Base-by-base conservation (phyloP, 2,113 vertebrate species). In the Zosterops borbonicus region DNA sequence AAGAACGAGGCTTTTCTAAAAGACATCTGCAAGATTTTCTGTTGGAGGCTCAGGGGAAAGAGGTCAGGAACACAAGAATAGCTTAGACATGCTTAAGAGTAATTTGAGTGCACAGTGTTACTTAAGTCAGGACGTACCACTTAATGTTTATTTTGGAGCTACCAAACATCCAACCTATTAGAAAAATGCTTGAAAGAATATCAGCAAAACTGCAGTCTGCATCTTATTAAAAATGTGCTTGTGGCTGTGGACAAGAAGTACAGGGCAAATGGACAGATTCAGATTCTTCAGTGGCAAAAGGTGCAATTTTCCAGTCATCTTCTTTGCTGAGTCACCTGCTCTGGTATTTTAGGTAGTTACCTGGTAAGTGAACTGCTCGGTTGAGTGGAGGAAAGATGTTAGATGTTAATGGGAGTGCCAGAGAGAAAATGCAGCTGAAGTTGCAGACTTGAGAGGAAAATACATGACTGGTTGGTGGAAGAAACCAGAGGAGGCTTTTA, bases 111-210 rank as follows among this genome's bases (percentile, higher is more conserved):
- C 55, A 12, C 20, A 46, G 58, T 65, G 62, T 87, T 79, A 49
- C 82, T 85, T 91, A 70, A 95, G 68, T 92, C 85, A 83, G 46
- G 83, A 70, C 59, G 28, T 90, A 67, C 50, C 47, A 33, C 44
- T 70, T 64, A 31, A n/a, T 3, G 3, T 90, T 94, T 90, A 59
- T 65, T 86, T 93, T 87, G 49, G 52, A 88, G 33, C 22, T 67
- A 41, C 76, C 59, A 74, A 76, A 44, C 35, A 56, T 58, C 42
- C 60, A 67, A 41, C 35, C 37, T 19, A 35, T 83, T 31, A 31
- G 77, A 83, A 37, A 63, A 71, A 42, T 27, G 6, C 24, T 67
- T 27, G n/a, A 67, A 90, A 71, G 35, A 63, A 33, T 85, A 76
- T 80, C 62, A 47, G 29, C 42, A 67, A 63, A 88, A 13, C 29